Evolutionary conservation across 2,888 invertebrate species (phyloP), one percentile per base, ranked within the genome.

Genomic region (Pseudanteris insignis): DNA sequence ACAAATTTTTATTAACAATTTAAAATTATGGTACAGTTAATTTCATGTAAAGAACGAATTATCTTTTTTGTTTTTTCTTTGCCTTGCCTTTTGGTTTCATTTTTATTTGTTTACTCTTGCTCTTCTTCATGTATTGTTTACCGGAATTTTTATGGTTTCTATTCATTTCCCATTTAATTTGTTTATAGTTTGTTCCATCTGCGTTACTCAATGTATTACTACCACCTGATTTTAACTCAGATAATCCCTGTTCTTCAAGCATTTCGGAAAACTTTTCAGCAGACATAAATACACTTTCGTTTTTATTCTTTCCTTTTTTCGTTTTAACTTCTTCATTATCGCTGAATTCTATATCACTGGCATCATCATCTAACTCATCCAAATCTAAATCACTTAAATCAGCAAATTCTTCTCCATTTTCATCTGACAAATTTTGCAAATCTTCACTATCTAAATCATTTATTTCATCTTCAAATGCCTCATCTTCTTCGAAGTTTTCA

Each of bases 231-330:
- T 81, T 82, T 6, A 74, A 60, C 62, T 78, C 80, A 2, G 86
- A 84, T 34, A 85, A 84, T 0, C 90, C 89, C 36, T 91, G 90
- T 57, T 93, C 91, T 79, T 96, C 95, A 43, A 96, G 81, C 67
- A 95, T 83, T 32, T 91, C 88, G 0, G 94, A 89, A 82, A 96
- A 96, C 81, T 94, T 89, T 78, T 94, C 94, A 0, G 92, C 92
- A 0, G 92, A 89, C 1, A 92, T 91, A 81, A 93, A 93, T 24
- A 91, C 69, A 36, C 77, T 77, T n/a, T 68, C 72, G 29, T 26
- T 61, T 38, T 46, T 57, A 15, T 43, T 65, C 11, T 61, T 67
- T 1, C 40, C 41, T 11, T 65, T 53, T 15, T 62, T 55, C 6
- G 32, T n/a, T 4, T 34, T 29, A 2, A 13, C 28, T 4, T 72